Evolutionary conservation across 2,888 invertebrate species (phyloP).

Genomic region (Euplexia lucipara): DNA sequence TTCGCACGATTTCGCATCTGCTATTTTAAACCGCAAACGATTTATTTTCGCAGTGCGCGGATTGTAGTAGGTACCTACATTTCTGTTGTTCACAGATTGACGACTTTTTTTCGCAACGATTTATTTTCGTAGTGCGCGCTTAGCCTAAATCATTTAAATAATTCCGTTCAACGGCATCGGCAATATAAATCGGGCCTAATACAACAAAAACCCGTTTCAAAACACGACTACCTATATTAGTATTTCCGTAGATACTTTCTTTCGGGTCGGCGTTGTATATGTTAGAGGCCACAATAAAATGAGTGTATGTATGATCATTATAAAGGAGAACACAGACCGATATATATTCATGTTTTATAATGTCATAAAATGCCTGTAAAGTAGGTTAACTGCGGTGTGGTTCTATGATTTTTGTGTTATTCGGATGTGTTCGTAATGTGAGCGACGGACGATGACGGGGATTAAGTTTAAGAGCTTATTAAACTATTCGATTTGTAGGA

Average conservation of each 20-base stretch:
- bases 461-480: no score
- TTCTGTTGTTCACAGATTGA: no score
- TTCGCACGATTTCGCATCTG: no score
- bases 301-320: conserved; percentile 26
- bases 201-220: conserved; percentile 3
- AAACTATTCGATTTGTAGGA: no score
- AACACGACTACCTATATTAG: conserved; percentile 6
- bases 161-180: no score
- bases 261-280: conserved; percentile 1
- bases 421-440: conserved; percentile 33
- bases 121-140: no score
- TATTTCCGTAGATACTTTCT: conserved; percentile 21
- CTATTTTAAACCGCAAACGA: no score
- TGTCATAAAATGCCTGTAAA: conserved; percentile 65
- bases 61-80: no score
- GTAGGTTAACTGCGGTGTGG: conserved; percentile 69
- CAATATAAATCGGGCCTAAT: no score
- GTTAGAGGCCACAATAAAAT: conserved; percentile 12
- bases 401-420: conserved; percentile 63
- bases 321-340: conserved; percentile 40
- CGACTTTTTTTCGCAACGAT: no score
- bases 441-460: conserved; percentile 40
- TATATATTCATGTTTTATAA: conserved; percentile 67
- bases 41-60: no score
- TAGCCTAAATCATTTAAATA: no score